Base-by-base conservation (phyloP, 2,888 invertebrate genomes). In the Alcis repandata region DNA sequence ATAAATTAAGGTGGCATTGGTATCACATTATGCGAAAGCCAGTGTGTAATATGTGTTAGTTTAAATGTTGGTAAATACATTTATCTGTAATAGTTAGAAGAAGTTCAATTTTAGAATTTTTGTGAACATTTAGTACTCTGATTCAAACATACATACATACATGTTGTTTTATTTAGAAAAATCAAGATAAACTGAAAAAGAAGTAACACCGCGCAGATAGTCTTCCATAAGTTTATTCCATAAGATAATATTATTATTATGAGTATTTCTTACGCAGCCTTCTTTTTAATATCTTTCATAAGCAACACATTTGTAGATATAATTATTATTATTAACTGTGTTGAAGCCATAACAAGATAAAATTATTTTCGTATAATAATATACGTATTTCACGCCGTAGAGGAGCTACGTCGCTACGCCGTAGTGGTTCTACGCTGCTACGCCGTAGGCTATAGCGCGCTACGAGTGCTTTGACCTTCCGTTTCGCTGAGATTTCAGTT, bases 401-500 rank as follows among this genome's bases (percentile, higher is more conserved):
- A 20, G 58, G 20, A 54, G 49, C 49, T 60, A 54, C 41, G n/a
- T 20, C 43, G 36, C 48, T 36, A 48, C 54, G 54, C 9, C 36
- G 27, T 51, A 51, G 51, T 36, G 53, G 36, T 41, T 49, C 45
- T 63, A 53, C 46, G 15, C 19, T 9, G 32, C 49, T 49, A 33
- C 32, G 32, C 32, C 36, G 13, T 40, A 20, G n/a, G 36, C 51
- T 51, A 32, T 49, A 32, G 48, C 48, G 27, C 15, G 27, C 48
- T 17, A 49, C 32, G 32, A 49, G 48, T 49, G 4, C 48, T 49
- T 17, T 32, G 4, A 32, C 32, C 27, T 49, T 10, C 17, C 15
- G 22, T 46, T 48, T 32, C 32, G 15, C 48, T 49, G 32, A 9
- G 2, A 17, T 49, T 11, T 32, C 27, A 27, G 1, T 8, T 22